Conservation (phyloP, 92 coral and sea anemone genomes). For the Porites rus region DNA sequence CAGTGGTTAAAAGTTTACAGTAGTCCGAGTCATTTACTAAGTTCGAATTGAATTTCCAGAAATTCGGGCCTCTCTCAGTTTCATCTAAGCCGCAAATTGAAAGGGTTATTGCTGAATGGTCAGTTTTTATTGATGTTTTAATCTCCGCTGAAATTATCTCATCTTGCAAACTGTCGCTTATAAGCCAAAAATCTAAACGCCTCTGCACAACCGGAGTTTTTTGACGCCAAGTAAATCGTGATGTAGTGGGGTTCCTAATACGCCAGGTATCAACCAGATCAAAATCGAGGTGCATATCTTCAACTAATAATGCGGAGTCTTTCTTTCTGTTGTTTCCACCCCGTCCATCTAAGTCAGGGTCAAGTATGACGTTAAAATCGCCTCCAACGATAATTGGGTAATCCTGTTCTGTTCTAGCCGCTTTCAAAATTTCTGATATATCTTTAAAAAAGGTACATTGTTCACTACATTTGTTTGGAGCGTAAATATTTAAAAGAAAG, state of each 20-base stretch:
- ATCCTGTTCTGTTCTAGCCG: neutral
- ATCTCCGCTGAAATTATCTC: conserved; percentile 11
- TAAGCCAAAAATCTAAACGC: conserved; percentile 34
- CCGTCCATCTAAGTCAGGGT: conserved; percentile 25
- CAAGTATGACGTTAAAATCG: conserved; percentile 31
- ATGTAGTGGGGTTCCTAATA: neutral
- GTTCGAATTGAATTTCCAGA: no score
- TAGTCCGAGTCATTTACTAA: no score
- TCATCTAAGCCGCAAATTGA: no score
- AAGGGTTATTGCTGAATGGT: no score
- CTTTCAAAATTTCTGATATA: neutral
- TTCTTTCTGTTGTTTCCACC: conserved; percentile 1
- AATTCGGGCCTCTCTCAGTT: no score
- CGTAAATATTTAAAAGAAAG: conserved; percentile 28
- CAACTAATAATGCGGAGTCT: conserved; percentile 22
- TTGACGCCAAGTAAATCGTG: conserved; percentile 38
- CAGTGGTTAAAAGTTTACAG: no score
- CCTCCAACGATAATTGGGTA: conserved; percentile 42
- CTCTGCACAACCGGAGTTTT: conserved; percentile 29
- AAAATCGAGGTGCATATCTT: conserved; percentile 15
- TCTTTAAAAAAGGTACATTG: conserved; percentile 17
- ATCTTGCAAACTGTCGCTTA: conserved; percentile 26
- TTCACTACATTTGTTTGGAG: conserved; percentile 30
- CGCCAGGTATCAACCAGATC: conserved; percentile 37
- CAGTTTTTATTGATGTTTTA: neutral